phyloP scores from a whole-genome alignment of 1,140 invertebrate species.

The Lethrus apterus region DNA sequence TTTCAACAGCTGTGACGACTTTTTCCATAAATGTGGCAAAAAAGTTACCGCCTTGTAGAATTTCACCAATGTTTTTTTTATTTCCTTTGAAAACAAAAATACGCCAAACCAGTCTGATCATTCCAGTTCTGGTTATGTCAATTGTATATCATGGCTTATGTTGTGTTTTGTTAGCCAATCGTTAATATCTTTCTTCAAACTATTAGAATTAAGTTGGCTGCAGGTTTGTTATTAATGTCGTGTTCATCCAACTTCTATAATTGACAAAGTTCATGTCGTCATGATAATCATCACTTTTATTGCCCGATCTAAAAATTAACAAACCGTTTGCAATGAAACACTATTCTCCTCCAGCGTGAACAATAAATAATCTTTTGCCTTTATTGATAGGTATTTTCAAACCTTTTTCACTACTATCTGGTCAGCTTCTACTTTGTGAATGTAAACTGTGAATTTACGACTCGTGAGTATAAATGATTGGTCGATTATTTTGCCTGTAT shows the following conservation, averaged over 20 bases:
- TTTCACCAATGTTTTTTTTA: too few species aligned
- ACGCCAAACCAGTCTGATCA: too few species aligned
- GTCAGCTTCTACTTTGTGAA: not conserved
- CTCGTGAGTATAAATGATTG: conserved; percentile 11
- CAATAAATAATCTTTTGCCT: conserved; percentile 16
- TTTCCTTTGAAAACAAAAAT: too few species aligned
- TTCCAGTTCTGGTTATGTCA: too few species aligned
- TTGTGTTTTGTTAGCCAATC: too few species aligned
- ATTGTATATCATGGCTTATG: too few species aligned
- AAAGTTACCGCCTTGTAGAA: too few species aligned
- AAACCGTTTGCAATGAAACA: conserved; percentile 26
- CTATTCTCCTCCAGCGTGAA: conserved; percentile 17
- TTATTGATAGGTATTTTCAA: conserved; percentile 6
- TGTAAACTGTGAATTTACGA: conserved; percentile 1
- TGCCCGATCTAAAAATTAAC: conserved; percentile 25
- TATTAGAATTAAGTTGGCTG: too few species aligned
- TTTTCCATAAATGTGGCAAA: too few species aligned
- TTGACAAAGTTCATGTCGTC: conserved; percentile 28
- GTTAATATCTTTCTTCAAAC: too few species aligned
- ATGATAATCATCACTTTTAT: conserved; percentile 25
- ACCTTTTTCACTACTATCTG: conserved; percentile 4
- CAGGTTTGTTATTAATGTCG: conserved; percentile 32
- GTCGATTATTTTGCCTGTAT: not conserved
- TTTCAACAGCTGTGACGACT: too few species aligned
- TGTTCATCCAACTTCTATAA: conserved; percentile 26